A percentile compares a stretch with the other conserved stretches of the same genome.
phyloP scores from a whole-genome alignment of 2,113 vertebrate genomes.

The Pollachius pollachius region DNA sequence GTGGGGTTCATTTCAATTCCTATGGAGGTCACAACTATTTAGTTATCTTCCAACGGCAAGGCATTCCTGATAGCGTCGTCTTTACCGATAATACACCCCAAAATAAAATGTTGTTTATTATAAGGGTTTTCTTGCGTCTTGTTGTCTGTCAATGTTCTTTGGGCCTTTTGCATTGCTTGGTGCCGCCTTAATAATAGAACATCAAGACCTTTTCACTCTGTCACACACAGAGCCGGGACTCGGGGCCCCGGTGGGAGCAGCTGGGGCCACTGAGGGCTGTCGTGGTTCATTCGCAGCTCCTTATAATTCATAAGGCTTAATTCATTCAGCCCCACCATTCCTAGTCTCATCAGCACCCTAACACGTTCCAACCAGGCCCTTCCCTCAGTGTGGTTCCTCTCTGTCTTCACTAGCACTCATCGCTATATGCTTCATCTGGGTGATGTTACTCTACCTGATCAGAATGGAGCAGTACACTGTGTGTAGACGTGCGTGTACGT shows the following conservation, averaged over 20 bases:
- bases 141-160: no score
- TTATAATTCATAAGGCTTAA: constrained; percentile 59
- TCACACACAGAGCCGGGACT: constrained; percentile 22
- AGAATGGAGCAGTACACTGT: no score
- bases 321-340: constrained; percentile 28
- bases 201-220: constrained; percentile 36
- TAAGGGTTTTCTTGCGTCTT: no score
- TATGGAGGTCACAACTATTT: no score
- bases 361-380: background rate
- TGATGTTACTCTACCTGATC: no score
- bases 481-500: no score
- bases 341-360: background rate
- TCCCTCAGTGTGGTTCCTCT: constrained; percentile 4
- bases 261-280: constrained; percentile 49
- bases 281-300: constrained; percentile 54
- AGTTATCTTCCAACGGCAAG: no score
- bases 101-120: no score
- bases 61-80: no score
- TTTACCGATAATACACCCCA: no score
- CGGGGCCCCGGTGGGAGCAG: constrained; percentile 46
- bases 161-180: no score
- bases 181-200: constrained; percentile 16
- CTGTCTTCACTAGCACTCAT: constrained; percentile 23
- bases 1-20: no score
- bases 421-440: background rate